These are phyloP conservation scores for Ranitomeya variabilis DNA, from an alignment of 2,113 vertebrate genomes.

Conservation along the genomic window DNA sequence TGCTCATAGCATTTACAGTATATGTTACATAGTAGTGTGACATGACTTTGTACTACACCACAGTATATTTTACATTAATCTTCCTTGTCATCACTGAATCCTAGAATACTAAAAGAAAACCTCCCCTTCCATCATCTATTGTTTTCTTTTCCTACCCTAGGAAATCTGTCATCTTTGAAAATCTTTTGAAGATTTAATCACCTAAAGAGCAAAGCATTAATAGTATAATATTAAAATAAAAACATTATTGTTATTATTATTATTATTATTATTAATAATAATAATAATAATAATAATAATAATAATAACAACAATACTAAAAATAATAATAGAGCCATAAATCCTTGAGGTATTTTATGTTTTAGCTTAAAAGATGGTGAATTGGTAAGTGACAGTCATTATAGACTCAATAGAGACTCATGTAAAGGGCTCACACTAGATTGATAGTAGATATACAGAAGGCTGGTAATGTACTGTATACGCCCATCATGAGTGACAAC, in stretches of 20 bases:
- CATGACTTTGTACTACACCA: not conserved
- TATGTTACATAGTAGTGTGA: not conserved
- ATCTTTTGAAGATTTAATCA: not conserved
- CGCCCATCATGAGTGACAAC: too few relatives aligned
- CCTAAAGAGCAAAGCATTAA: not conserved
- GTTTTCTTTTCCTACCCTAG: not conserved
- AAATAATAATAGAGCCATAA: not conserved
- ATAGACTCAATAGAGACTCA: not conserved
- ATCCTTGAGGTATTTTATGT: not conserved
- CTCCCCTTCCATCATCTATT: not conserved
- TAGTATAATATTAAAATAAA: too few relatives aligned
- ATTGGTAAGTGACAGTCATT: not conserved
- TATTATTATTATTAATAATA: too few relatives aligned
- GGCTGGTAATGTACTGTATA: too few relatives aligned
- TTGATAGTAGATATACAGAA: not conserved
- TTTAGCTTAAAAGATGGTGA: not conserved
- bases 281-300: not conserved
- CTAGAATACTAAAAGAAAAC: not conserved
- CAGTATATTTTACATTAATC: not conserved
- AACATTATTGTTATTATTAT: too few relatives aligned
- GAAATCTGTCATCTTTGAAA: not conserved
- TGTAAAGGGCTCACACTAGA: too few relatives aligned
- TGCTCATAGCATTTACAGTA: not conserved
- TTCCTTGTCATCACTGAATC: not conserved
- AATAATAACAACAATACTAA: not conserved